A percentile compares a stretch with the other conserved stretches of the same genome.
Conservation (phyloP, 2,888 invertebrate genomes). For the Tholera decimalis region DNA sequence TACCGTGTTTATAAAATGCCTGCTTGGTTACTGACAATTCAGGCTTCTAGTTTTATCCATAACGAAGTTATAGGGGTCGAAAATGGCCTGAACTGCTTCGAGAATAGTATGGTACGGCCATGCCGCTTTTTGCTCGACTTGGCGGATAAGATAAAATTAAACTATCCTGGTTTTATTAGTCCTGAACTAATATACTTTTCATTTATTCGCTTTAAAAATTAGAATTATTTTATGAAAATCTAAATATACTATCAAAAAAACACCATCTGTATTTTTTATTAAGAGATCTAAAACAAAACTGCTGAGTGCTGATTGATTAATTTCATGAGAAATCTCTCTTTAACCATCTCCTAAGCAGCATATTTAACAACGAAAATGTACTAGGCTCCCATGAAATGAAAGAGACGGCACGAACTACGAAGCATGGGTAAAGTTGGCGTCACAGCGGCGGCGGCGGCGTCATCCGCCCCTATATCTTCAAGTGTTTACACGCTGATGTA, state of each 20-base stretch:
- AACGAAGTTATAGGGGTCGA: too few relatives aligned
- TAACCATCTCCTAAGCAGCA: constrained; percentile 49
- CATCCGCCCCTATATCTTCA: constrained; percentile 35
- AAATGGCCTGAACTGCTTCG: too few relatives aligned
- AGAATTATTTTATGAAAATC: too few relatives aligned
- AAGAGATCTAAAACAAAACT: background rate
- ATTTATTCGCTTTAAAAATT: too few relatives aligned
- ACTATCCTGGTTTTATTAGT: too few relatives aligned
- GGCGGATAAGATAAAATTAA: too few relatives aligned
- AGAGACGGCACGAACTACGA: constrained; percentile 10
- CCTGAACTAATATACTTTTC: too few relatives aligned
- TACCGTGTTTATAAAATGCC: too few relatives aligned
- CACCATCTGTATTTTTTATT: background rate
- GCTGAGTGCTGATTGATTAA: background rate
- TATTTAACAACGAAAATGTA: constrained; percentile 61
- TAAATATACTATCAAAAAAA: background rate
- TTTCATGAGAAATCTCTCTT: background rate
- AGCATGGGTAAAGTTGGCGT: constrained; percentile 44
- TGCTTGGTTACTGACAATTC: too few relatives aligned
- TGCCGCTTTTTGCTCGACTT: too few relatives aligned
- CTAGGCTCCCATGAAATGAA: constrained; percentile 52
- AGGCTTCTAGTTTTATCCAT: too few relatives aligned
- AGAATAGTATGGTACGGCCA: too few relatives aligned
- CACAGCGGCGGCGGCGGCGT: constrained; percentile 52
- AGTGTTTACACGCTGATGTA: constrained; percentile 51